Base-by-base conservation (phyloP, 1,140 invertebrate genomes). In the Wiebesia pumilae region DNA sequence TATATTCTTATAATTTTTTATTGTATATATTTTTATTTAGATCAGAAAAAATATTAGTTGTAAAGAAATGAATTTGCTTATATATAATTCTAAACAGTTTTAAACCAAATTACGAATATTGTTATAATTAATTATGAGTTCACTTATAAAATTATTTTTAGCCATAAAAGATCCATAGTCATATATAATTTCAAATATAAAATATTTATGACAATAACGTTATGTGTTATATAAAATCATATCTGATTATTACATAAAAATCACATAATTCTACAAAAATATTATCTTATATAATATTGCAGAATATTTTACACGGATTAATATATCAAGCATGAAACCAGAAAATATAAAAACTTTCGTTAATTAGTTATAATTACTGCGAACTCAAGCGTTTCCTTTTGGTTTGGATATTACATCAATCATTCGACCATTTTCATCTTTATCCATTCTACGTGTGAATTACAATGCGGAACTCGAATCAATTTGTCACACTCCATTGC, bases 401-500 rank as follows among this genome's bases (percentile, higher is more conserved):
- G 24, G 24, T 24, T 62, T 33, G 3, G 35, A 16, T 38, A 80
- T 80, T 38, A 62, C 19, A 83, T 30, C 30, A 58, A 83, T 83
- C 43, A 83, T 47, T 21, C n/a, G 69, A 19, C 16, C 27, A 27
- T 73, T 33, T 16, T 71, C 30, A n/a, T 19, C 65, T 33, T 10
- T 43, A 21, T 33, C 67, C n/a, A 24, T 67, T 43, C 24, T 30
- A 47, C 65, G 81, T 79, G 84, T 54, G 85, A 87, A 87, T 87
- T 81, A 79, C 73, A 87, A 87, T 87, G 85, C 81, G 81, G 81
- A 87, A 77, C 81, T 83, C 58, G 62, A 87, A 87, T 87, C 85
- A 83, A 86, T 87, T 87, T 81, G 62, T 69, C 85, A 81, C 62
- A 47, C 58, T 87, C 73, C 71, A 87, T 82, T 83, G 85, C 43